A percentile compares a stretch with the other conserved stretches of the same genome.
Conservation (phyloP, 30 jellyfish, hydroid and myxozoan species). For the Nemopilema nomurai region DNA sequence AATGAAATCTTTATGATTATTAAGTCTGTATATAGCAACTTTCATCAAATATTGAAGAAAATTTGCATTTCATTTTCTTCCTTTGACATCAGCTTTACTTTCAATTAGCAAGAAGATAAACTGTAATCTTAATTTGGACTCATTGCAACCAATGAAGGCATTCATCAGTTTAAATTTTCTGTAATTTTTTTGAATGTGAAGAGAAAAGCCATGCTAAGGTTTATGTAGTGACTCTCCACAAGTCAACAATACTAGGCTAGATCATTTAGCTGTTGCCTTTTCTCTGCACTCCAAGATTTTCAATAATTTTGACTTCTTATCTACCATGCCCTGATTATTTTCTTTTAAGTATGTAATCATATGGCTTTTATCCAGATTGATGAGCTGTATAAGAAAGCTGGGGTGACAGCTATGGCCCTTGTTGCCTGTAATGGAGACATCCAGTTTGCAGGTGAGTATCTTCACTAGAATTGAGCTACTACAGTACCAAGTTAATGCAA, state of each 20-base stretch:
- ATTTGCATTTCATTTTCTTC: too few species aligned
- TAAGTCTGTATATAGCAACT: too few species aligned
- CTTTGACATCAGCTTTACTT: not conserved
- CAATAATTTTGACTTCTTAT: too few species aligned
- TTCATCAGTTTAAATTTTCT: too few species aligned
- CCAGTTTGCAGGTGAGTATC: slow-evolving; percentile 31
- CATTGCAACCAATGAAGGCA: too few species aligned
- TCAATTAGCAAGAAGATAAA: not conserved
- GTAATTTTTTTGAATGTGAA: too few species aligned
- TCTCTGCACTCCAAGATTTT: too few species aligned
- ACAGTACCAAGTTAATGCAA: not conserved
- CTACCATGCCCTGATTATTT: too few species aligned
- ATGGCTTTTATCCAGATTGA: slow-evolving; percentile 26
- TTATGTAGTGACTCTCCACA: not conserved
- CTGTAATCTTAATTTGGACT: too few species aligned
- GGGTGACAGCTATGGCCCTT: slow-evolving; percentile 42
- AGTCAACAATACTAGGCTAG: not conserved
- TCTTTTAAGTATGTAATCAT: too few species aligned
- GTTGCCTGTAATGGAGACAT: slow-evolving; percentile 40
- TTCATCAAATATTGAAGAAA: too few species aligned
- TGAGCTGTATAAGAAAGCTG: slow-evolving; percentile 55
- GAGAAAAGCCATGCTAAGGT: not conserved
- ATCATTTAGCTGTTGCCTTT: not conserved
- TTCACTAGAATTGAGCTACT: not conserved
- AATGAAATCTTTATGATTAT: too few species aligned